Percentiles rank a stretch among this genome's conserved stretches.
phyloP scores from a whole-genome alignment of 1,140 invertebrate genomes.

The Drosophila kepulauana region DNA sequence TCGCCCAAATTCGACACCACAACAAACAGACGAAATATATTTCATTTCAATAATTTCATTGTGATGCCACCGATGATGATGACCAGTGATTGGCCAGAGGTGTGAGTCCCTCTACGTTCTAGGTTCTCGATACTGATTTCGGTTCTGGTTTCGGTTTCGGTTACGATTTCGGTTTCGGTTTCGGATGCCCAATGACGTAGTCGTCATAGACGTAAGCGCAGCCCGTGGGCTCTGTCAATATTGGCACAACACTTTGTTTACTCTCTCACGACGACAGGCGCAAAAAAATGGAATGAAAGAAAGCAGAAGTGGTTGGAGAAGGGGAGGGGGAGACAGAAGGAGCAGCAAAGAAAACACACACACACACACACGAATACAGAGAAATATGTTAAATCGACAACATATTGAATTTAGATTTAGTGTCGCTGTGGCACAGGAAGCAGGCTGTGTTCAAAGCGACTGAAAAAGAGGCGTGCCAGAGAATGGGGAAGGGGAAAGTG shows the following conservation, averaged over 20 bases:
- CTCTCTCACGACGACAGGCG: constrained; percentile 34
- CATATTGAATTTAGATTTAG: constrained; percentile 81
- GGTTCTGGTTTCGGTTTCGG: constrained; percentile 15
- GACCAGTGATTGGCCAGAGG: constrained; percentile 31
- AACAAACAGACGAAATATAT: constrained; percentile 58
- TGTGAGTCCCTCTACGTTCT: not conserved
- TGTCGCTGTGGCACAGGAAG: constrained; percentile 23
- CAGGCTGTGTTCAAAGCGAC: not conserved
- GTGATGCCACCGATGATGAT: constrained; percentile 28
- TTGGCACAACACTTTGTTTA: constrained; percentile 74
- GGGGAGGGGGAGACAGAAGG: not conserved
- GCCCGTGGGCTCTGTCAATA: constrained; percentile 66
- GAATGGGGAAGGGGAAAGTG: constrained; percentile 18
- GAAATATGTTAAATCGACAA: constrained; percentile 79
- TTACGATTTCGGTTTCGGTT: constrained; percentile 8
- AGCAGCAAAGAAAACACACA: constrained; percentile 39
- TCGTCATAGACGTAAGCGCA: constrained; percentile 33
- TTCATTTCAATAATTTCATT: constrained; percentile 72
- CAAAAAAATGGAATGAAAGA: constrained; percentile 7
- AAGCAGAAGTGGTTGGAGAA: not conserved
- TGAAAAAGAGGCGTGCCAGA: constrained; percentile 21
- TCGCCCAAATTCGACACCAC: constrained; percentile 61
- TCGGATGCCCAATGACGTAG: constrained; percentile 37
- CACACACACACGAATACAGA: constrained; percentile 27
- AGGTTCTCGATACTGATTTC: constrained; percentile 6